Conservation (phyloP, 1,140 invertebrate genomes). For the Ladona fulva region DNA sequence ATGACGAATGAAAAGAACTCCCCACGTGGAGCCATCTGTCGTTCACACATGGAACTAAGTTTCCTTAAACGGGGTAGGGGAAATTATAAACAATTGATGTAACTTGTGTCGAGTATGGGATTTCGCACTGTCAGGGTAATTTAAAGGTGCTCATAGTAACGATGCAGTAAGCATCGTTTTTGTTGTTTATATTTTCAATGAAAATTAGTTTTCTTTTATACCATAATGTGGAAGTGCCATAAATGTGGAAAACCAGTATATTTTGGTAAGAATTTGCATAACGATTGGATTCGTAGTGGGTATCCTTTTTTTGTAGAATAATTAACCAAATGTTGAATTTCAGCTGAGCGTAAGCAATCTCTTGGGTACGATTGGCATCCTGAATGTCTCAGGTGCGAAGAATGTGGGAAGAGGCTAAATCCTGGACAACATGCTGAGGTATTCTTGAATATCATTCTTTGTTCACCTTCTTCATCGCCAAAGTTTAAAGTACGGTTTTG, state of each 20-base stretch:
- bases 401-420: slow-evolving; percentile 83
- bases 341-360: slow-evolving; percentile 84
- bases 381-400: slow-evolving; percentile 78
- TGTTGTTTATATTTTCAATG: not conserved
- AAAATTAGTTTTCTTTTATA: not conserved
- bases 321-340: not conserved
- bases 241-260: slow-evolving; percentile 79
- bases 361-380: slow-evolving; percentile 90
- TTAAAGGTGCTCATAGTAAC: not conserved
- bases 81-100: not conserved
- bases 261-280: slow-evolving; percentile 54
- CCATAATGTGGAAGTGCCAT: slow-evolving; percentile 73
- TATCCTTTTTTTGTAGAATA: not conserved
- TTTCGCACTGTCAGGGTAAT: not conserved
- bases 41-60: not conserved
- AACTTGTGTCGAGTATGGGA: not conserved
- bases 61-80: not conserved
- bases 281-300: not conserved
- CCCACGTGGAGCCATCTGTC: not conserved
- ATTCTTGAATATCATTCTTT: slow-evolving; percentile 19
- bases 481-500: not conserved
- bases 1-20: not conserved
- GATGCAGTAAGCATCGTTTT: not conserved
- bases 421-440: slow-evolving; percentile 84
- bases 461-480: too few species aligned